Percentiles rank a stretch among this genome's conserved stretches.
These are phyloP conservation scores for Halcyon senegalensis DNA, from an alignment of 2,113 vertebrate genomes.

Conservation along the genomic window DNA sequence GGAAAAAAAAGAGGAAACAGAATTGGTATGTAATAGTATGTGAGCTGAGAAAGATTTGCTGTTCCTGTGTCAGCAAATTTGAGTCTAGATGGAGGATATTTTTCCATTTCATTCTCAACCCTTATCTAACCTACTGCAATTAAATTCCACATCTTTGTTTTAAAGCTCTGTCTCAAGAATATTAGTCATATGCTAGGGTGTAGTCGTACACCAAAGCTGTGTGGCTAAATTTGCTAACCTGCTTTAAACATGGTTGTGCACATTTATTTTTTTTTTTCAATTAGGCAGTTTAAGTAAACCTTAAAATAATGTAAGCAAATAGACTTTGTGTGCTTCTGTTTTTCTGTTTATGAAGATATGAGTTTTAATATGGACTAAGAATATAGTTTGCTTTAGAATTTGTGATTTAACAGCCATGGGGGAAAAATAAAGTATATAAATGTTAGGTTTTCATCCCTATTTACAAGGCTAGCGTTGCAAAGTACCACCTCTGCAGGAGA, in stretches of 20 bases:
- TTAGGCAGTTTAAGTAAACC: background rate
- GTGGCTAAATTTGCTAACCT: background rate
- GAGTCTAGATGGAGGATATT: background rate
- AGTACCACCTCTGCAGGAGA: background rate
- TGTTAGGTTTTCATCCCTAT: background rate
- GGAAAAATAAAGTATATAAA: background rate
- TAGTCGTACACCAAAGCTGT: background rate
- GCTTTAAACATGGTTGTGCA: background rate
- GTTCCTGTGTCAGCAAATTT: background rate
- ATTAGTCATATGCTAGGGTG: background rate
- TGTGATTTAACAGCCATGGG: background rate
- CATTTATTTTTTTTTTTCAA: background rate
- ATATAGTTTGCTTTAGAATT: background rate
- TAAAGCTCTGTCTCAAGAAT: background rate
- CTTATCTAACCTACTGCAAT: background rate
- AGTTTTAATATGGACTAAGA: background rate
- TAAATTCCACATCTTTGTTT: background rate
- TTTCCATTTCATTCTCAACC: background rate
- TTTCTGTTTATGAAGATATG: background rate
- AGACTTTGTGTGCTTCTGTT: background rate
- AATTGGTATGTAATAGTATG: background rate
- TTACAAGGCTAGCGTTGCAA: background rate
- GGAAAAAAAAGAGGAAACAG: fast-evolving
- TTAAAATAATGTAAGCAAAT: background rate
- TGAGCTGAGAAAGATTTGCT: background rate